Base-by-base conservation (phyloP, 2,888 invertebrate genomes). In the Laothoe populi region DNA sequence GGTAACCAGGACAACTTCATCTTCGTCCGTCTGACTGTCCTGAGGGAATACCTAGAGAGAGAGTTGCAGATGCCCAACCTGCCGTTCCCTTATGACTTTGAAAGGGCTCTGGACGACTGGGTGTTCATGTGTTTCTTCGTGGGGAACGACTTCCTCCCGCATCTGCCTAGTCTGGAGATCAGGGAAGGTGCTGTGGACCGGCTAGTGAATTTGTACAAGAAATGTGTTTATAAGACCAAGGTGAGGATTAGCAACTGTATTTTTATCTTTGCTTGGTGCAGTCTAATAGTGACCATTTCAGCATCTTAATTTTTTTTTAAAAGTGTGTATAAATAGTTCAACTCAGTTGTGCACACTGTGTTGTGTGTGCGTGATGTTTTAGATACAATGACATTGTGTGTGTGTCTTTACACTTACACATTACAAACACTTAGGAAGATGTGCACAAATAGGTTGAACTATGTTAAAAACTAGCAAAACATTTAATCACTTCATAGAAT, bases 111-210 rank as follows among this genome's bases (percentile, higher is more conserved):
- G 16, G 99, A 99, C 82, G 99, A 99, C 89, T 99, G 99, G 99
- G 99, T 86, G 70, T 90, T 91, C 79, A 99, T 99, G 98, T 99
- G 99, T 83, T 99, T 99, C 93, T 99, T 99, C 88, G 99, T 99
- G 60, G 99, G 99, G 57, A 99, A 99, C 82, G 99, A 99, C 90
- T 99, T 99, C 84, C 87, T 99, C 74, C 99, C 99, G 0, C 99
- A 99, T 93, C 93, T 99, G 70, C 99, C 99, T 4, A 99, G 99
- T 59, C 90, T 99, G 72, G 99, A 99, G 94, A 99, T 99, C 79
- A 94, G 99, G 57, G 99, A 99, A 92, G 97, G 97, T 0, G 99
- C 99, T 0, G 99, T 99, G 57, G 99, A 99, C 87, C 93, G 99
- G 61, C 94, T 99, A 19, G 96, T 99, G 5, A 95, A 94, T 71